Evolutionary conservation across 2,888 invertebrate species (phyloP).

Genomic region (Dilophus febrilis): DNA sequence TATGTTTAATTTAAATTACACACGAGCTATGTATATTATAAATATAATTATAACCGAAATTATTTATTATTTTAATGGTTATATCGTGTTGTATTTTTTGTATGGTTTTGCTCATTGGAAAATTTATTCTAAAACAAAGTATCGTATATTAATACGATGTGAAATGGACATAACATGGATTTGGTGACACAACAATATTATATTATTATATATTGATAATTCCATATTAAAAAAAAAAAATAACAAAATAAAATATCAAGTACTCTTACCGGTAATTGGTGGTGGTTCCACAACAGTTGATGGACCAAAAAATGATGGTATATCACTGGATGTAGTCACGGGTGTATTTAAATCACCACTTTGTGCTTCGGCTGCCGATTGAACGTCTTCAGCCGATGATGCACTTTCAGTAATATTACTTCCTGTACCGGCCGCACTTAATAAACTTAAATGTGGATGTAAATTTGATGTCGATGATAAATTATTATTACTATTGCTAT

Average conservation of each 20-base stretch:
- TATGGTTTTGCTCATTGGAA: no score
- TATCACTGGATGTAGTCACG: conserved; percentile 79
- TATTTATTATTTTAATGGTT: no score
- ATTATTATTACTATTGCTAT: conserved; percentile 4
- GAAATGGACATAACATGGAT: no score
- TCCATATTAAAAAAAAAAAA: neutral
- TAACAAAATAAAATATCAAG: no score
- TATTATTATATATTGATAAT: no score
- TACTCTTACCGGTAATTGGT: conserved; percentile 72
- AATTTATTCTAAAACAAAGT: no score
- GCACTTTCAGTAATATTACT: conserved; percentile 21
- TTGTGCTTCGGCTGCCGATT: conserved; percentile 28
- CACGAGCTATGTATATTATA: no score
- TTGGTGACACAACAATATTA: no score
- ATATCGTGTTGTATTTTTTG: no score
- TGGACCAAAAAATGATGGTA: conserved; percentile 80
- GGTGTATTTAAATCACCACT: conserved; percentile 87
- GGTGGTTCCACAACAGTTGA: conserved; percentile 69
- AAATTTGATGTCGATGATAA: conserved; percentile 5
- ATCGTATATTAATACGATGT: no score
- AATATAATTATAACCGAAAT: no score
- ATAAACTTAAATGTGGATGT: conserved; percentile 24
- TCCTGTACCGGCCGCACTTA: conserved; percentile 14
- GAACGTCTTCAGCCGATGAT: conserved; percentile 5
- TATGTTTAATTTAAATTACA: no score